Evolutionary conservation across 2,888 invertebrate species (phyloP).

Genomic region (Drosophila prostipennis): DNA sequence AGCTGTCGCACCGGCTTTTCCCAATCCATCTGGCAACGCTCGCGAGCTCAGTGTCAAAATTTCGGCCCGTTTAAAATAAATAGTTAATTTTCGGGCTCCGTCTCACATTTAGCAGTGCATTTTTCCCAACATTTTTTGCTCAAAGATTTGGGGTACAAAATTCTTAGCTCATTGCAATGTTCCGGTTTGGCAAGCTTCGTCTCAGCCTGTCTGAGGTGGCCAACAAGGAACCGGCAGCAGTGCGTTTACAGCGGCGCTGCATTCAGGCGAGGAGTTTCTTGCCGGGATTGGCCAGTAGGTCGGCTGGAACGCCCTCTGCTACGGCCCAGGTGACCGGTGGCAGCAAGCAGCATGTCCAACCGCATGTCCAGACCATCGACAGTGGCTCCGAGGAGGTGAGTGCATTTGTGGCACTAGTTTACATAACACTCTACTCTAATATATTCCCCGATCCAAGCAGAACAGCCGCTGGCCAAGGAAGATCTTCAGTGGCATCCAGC

Average conservation of each 20-base stretch:
- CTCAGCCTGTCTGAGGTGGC: constrained; percentile 4
- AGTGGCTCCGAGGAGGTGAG: constrained; percentile 22
- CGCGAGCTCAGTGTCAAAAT: constrained; percentile 19
- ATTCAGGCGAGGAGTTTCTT: constrained; percentile 6
- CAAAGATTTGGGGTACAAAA: constrained; percentile 17
- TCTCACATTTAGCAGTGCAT: background rate
- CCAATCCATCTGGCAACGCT: constrained; percentile 21
- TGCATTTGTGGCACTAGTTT: constrained; percentile 4
- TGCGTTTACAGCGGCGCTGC: constrained; percentile 7
- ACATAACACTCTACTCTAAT: constrained; percentile 40
- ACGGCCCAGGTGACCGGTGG: constrained; percentile 16
- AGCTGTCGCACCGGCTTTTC: constrained; percentile 13
- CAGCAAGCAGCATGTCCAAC: background rate
- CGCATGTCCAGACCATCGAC: background rate
- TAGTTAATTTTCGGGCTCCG: constrained; percentile 9
- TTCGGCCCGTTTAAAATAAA: constrained; percentile 8
- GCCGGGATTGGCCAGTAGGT: constrained; percentile 10
- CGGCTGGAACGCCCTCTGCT: constrained; percentile 19
- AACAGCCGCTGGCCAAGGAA: constrained; percentile 85
- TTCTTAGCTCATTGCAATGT: constrained; percentile 34
- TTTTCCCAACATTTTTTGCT: constrained; percentile 2
- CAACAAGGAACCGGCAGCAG: constrained; percentile 1
- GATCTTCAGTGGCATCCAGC: constrained; percentile 97
- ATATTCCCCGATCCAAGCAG: constrained; percentile 12
- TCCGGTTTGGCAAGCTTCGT: constrained; percentile 21